phyloP scores from a whole-genome alignment of 2,113 vertebrate genomes.

The Bungarus multicinctus region DNA sequence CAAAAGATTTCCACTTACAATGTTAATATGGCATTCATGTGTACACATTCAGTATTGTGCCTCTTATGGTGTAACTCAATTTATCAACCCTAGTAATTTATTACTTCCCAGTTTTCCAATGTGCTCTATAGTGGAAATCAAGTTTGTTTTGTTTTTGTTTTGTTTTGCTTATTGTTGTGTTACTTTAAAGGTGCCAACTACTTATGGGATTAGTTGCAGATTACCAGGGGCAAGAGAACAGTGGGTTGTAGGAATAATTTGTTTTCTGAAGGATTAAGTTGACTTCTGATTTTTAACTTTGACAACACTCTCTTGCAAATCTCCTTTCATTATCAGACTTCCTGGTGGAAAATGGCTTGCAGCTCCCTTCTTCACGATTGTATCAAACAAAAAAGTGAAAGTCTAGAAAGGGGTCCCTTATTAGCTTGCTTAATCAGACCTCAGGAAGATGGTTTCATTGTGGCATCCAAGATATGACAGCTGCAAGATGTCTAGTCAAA shows the following conservation, averaged over 20 bases:
- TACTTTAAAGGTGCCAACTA: not conserved
- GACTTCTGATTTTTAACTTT: not conserved
- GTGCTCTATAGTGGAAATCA: not conserved
- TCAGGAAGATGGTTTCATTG: not conserved
- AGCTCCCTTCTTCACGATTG: not conserved
- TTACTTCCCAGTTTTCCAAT: not conserved
- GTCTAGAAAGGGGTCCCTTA: not conserved
- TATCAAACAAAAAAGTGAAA: too few relatives aligned
- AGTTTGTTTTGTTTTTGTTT: not conserved
- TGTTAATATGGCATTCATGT: not conserved
- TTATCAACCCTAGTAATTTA: not conserved
- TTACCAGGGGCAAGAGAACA: not conserved
- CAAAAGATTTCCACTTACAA: not conserved
- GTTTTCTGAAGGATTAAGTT: not conserved
- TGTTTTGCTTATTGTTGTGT: not conserved
- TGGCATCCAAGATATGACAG: not conserved
- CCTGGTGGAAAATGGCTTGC: not conserved
- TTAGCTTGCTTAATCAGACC: not conserved
- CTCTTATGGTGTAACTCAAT: not conserved
- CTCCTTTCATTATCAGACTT: not conserved
- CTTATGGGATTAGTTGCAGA: not conserved
- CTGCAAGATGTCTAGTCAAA: not conserved
- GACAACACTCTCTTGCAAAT: not conserved
- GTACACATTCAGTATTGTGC: not conserved
- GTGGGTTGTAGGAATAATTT: not conserved